Evolutionary conservation across 2,888 invertebrate genomes (phyloP), one percentile per base, ranked within the genome.

Genomic region (Cantharis flavilabris): DNA sequence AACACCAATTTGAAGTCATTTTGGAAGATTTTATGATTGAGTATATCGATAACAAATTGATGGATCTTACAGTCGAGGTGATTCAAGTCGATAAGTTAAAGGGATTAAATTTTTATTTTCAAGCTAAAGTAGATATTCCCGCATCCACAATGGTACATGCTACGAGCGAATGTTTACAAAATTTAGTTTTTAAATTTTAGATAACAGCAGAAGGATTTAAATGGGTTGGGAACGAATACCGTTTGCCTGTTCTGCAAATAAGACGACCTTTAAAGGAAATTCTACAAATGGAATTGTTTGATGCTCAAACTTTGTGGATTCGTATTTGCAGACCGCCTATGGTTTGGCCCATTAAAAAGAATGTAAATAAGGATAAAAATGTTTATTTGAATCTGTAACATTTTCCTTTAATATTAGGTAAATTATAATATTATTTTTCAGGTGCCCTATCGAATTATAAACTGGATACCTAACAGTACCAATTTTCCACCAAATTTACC

Each of bases 401-500:
- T 49, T 49, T 49, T 7, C n/a, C n/a, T n/a, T 49, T 33, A 3
- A 33, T 13, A 4, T 3, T 13, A 33, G 10, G n/a, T 11, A 49
- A 49, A 7, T 49, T n/a, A 20, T 20, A 20, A n/a, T n/a, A 49
- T 62, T 20, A 11, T 18, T 73, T 73, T 73, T 0, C 62, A 76
- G 76, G 63, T 71, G n/a, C n/a, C 26, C 3, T 73, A 76, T 30
- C 63, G 49, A 11, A 71, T 73, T 30, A 13, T 23, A 5, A 71
- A 64, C 9, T 76, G 76, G 76, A 26, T 69, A 23, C 76, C 76
- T 13, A 73, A 76, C 7, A 71, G 76, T 11, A 49, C 13, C 1
- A 13, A 76, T 62, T 76, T 73, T 70, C 76, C 76, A 3, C 72
- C 76, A 13, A 63, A 63, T 13, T 20, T 70, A 10, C 76, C 72